Evolutionary conservation across 2,888 invertebrate genomes (phyloP).

Genomic region (Hemaris fuciformis): DNA sequence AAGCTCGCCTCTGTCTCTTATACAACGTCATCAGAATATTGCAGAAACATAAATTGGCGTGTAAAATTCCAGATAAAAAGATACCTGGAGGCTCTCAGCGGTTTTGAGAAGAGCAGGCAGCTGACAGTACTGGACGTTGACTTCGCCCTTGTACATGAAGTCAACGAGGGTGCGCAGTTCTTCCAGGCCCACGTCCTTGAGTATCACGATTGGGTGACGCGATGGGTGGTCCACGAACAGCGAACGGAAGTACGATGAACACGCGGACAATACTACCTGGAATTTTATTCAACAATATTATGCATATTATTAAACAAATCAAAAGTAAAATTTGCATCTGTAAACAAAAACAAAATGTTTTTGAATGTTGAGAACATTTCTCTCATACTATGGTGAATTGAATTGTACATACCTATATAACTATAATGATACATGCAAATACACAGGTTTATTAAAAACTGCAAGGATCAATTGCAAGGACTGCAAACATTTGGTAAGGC

Average conservation of each 20-base stretch:
- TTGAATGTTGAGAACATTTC: no score
- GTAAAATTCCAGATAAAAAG: background rate
- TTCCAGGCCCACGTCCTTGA: constrained; percentile 95
- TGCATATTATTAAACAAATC: background rate
- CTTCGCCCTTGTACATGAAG: constrained; percentile 98
- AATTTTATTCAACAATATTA: constrained; percentile 31
- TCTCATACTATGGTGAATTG: no score
- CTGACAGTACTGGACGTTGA: constrained; percentile 96
- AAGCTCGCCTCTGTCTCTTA: no score
- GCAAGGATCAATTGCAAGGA: background rate
- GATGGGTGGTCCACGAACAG: constrained; percentile 96
- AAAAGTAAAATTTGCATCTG: background rate
- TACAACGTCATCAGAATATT: no score
- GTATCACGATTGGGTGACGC: constrained; percentile 95
- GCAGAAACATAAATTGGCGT: no score
- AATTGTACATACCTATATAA: no score
- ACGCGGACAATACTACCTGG: constrained; percentile 95
- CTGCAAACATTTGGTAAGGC: background rate
- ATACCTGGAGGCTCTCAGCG: constrained; percentile 93
- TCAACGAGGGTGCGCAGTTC: constrained; percentile 95
- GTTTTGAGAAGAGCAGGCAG: constrained; percentile 94
- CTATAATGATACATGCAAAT: no score
- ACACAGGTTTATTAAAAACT: background rate
- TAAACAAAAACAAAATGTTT: no score
- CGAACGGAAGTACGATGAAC: constrained; percentile 96